Percentiles rank a stretch among this genome's conserved stretches.
Conservation (phyloP, 2,797 vertebrate species). For the Enteromius mattozi region DNA sequence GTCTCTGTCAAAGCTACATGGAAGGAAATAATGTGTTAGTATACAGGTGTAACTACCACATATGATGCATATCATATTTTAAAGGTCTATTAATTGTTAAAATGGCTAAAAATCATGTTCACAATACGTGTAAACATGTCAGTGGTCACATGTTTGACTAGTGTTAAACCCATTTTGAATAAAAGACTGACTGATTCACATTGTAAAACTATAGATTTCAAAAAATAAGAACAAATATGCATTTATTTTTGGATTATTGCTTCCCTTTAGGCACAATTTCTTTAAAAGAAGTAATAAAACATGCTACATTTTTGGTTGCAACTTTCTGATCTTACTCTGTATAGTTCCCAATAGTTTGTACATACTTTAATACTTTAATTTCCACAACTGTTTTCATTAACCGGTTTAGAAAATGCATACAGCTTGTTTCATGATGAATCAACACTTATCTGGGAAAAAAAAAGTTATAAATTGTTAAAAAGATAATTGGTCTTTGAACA, state of each 20-base stretch:
- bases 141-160: not conserved
- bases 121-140: not conserved
- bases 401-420: not conserved
- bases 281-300: not conserved
- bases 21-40: not conserved
- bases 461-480: not conserved
- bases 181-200: not conserved
- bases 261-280: not conserved
- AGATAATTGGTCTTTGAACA: not conserved
- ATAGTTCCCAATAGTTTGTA: not conserved
- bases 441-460: not conserved
- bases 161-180: not conserved
- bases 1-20: not conserved
- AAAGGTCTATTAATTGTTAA: not conserved
- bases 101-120: not conserved
- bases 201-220: not conserved
- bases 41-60: not conserved
- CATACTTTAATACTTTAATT: not conserved
- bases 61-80: not conserved
- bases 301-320: not conserved
- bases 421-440: not conserved
- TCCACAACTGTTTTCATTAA: not conserved
- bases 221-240: not conserved
- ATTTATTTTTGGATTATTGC: too few relatives aligned
- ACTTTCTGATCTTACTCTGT: not conserved